Evolutionary conservation across 2,797 vertebrate genomes (phyloP).

Genomic region (Podargus strigoides): DNA sequence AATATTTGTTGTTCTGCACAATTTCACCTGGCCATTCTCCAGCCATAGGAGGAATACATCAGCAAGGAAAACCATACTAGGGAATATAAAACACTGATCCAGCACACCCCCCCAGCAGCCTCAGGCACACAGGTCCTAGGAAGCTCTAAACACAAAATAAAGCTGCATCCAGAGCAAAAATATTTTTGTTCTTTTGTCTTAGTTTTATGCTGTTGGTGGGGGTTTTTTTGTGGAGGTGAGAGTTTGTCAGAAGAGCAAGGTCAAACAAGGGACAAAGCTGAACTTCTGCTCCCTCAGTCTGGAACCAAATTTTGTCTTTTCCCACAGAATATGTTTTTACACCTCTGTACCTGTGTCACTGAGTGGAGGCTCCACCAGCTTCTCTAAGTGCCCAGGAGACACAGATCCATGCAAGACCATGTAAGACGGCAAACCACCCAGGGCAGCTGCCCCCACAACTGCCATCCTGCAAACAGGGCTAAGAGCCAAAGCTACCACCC

Average conservation of each 20-base stretch:
- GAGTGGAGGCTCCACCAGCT: not conserved
- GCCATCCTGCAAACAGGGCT: too few relatives aligned
- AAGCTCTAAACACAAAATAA: not conserved
- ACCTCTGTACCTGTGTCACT: not conserved
- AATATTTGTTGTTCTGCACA: not conserved
- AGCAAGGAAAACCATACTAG: not conserved
- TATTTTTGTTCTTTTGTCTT: accelerated
- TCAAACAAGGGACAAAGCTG: not conserved
- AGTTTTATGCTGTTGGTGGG: not conserved
- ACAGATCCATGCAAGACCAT: not conserved
- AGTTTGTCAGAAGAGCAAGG: not conserved
- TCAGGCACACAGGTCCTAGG: not conserved
- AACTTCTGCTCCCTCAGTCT: not conserved
- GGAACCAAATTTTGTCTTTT: not conserved
- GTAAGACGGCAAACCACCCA: accelerated
- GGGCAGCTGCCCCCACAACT: not conserved
- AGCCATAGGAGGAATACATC: not conserved
- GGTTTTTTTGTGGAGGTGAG: accelerated
- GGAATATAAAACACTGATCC: not conserved
- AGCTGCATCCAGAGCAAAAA: not conserved
- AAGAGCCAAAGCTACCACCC: not conserved
- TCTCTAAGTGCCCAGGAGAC: not conserved
- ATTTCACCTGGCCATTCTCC: not conserved
- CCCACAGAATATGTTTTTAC: not conserved
- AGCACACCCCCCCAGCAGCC: not conserved